Base-by-base conservation (phyloP, 1,140 invertebrate genomes). In the Drosophila pseudoananassae region DNA sequence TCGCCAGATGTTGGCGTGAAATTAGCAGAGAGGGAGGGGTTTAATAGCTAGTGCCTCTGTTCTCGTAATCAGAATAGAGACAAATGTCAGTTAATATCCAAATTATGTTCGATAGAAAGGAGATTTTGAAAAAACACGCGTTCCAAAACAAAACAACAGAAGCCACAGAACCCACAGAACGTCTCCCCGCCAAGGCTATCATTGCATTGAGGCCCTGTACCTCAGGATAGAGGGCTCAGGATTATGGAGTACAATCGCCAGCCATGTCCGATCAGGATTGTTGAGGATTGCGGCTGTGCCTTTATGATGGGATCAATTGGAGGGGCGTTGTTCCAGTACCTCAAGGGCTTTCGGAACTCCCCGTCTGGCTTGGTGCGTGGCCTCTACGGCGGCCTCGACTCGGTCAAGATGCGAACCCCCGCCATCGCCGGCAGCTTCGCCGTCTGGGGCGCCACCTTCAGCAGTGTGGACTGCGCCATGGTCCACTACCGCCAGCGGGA, bases 271-370 rank as follows among this genome's bases (percentile, higher is more conserved):
- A 77, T 88, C 29, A 61, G 83, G 29, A 78, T 88, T 45, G 78
- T 88, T 5, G 83, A 88, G 68, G 83, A 88, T 52, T 83, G 78
- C 27, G 83, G 83, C 10, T 88, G 83, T 47, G 84, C 84, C 25
- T 88, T 88, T 31, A 54, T 88, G 60, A 88, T 88, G 84, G 83
- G 83, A 36, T 60, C 64, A 27, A 68, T 88, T 25, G 83, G 83
- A 5, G 84, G 83, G 2, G 72, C 68, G 12, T 23, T 88, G 33
- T 89, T 89, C 23, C 76, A 88, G 51, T 79, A 46, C 61, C 17
- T 76, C 46, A 66, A 66, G 45, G 83, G 83, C 12, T 88, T 88
- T n/a, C 61, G 84, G 2, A 83, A 88, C 46, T 60, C 83, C 0
- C 83, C 83, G 0, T 10, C 64, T 0, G 83, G 83, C 4, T 0